phyloP scores from a whole-genome alignment of 2,888 invertebrate genomes.

The Stegophylla sp. region DNA sequence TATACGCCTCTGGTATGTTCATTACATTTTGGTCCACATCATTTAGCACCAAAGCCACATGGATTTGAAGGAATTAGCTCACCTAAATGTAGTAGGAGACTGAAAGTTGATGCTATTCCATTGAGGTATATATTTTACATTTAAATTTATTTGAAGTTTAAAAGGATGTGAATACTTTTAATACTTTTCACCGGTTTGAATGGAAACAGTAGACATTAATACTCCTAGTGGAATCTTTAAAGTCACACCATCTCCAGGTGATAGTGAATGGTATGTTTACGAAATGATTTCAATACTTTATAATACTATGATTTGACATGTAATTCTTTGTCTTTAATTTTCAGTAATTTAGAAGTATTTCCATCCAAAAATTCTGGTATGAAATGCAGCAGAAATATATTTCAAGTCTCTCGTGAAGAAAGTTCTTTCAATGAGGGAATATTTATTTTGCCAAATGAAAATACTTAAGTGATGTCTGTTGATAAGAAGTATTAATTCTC shows the following conservation, averaged over 20 bases:
- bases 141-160: neutral
- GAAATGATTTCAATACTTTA: no score
- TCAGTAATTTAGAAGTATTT: no score
- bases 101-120: neutral
- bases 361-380: no score
- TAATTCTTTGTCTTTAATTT: neutral
- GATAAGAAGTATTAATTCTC: no score
- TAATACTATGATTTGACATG: no score
- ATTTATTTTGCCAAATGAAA: no score
- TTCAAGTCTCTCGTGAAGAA: no score
- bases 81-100: neutral
- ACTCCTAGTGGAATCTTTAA: neutral
- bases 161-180: neutral
- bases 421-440: no score
- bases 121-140: neutral
- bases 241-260: neutral
- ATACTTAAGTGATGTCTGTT: no score
- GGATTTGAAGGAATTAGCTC: neutral
- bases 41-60: neutral
- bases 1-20: no score
- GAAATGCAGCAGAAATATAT: no score
- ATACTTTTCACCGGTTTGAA: neutral
- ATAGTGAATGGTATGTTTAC: neutral
- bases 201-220: neutral
- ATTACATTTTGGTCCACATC: slow-evolving; percentile 2